Evolutionary conservation across 2,113 vertebrate genomes (phyloP).

Genomic region (Merops nubicus): DNA sequence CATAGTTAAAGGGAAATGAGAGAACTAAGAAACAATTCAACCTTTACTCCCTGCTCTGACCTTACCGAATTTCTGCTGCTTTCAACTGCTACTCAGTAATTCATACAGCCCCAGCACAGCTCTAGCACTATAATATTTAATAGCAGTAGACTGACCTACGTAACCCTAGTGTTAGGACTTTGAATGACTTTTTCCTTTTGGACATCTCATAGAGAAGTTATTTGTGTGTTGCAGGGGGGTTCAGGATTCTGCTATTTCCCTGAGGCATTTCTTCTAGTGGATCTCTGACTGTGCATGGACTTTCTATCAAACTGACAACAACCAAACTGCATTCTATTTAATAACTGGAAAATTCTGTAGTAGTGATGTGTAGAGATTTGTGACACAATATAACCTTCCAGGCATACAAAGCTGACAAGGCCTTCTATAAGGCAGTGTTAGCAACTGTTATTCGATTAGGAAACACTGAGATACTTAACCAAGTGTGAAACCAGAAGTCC

Average conservation of each 20-base stretch:
- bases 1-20: neutral
- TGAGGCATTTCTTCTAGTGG: neutral
- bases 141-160: neutral
- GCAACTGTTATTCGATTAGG: neutral
- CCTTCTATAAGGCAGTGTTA: neutral
- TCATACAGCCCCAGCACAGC: neutral
- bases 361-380: neutral
- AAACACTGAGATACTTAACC: neutral
- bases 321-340: neutral
- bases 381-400: neutral
- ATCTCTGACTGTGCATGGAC: neutral
- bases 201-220: neutral
- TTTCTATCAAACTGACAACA: neutral
- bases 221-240: neutral
- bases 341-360: neutral
- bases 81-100: neutral
- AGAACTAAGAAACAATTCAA: neutral
- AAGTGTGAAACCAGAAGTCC: neutral
- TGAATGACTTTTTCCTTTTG: neutral
- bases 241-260: neutral
- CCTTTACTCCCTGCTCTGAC: neutral
- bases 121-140: neutral
- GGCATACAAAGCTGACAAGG: neutral
- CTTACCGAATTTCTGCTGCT: neutral
- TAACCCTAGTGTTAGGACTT: neutral